These are phyloP conservation scores for Phyllostomus discolor DNA, from an alignment of 2,113 vertebrate species.

Conservation along the genomic window DNA sequence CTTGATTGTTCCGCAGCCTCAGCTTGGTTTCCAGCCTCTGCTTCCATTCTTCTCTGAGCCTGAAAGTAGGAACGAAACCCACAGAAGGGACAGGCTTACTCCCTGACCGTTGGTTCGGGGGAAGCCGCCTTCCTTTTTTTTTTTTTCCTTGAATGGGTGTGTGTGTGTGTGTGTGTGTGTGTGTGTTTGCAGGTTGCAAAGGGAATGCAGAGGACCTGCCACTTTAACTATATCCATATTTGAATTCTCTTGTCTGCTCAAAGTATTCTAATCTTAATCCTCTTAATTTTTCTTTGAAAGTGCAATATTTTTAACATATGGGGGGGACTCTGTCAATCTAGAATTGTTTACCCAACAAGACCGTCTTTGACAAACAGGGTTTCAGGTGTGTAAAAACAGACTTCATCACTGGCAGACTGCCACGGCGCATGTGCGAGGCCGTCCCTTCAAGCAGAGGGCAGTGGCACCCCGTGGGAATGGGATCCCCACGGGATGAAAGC, in stretches of 20 bases:
- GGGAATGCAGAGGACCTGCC: neutral
- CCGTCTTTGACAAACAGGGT: neutral
- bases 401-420: neutral
- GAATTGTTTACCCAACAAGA: neutral
- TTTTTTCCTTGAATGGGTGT: neutral
- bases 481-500: no score
- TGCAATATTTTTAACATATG: neutral
- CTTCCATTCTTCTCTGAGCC: constrained; percentile 86
- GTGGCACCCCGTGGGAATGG: neutral
- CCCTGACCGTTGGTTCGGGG: neutral
- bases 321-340: neutral
- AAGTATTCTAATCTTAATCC: neutral
- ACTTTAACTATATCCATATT: neutral
- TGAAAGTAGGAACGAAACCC: constrained; percentile 66
- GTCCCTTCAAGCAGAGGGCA: neutral
- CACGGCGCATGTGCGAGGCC: neutral
- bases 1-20: constrained; percentile 77
- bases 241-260: neutral
- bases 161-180: neutral
- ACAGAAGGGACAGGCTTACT: neutral
- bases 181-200: neutral
- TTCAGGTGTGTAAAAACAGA: neutral
- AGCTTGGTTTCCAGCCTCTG: constrained; percentile 83
- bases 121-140: neutral
- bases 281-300: neutral